Base-by-base conservation (phyloP, 2,888 invertebrate genomes). In the Rutpela maculata region DNA sequence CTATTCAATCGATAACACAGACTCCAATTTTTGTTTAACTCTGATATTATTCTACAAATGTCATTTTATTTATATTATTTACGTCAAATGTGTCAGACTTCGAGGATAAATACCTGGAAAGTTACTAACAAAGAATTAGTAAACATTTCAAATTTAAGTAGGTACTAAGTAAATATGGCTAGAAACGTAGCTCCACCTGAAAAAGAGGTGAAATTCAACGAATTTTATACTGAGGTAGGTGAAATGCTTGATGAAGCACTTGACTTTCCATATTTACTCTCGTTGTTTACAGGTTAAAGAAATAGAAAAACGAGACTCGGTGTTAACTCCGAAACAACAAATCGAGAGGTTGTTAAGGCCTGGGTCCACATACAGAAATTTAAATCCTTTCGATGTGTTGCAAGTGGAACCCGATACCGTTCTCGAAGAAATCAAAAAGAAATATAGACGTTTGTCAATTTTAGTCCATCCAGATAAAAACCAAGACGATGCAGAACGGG, bases 381-480 rank as follows among this genome's bases (percentile, higher is more conserved):
- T 99, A 82, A 99, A 99, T 90, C 99, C 99, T 0, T 97, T 95
- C 89, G 97, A 97, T 91, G 97, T 96, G 3, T 91, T 98, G 74
- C 97, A 97, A 91, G 93, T 97, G 69, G 99, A 99, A 86, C 97
- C 98, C 15, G 97, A 97, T 80, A 93, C 95, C 12, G 91, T 96
- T 19, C 89, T 99, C 74, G 98, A 98, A 84, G 97, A 98, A 88
- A 95, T 99, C 72, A 99, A 98, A 90, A 99, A 97, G 89, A 98
- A 98, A 90, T 99, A 99, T 90, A 93, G 98, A 63, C 78, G 85
- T 91, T 93, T 99, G 87, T 99, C 99, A 18, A 97, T 99, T 89
- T 92, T 99, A 86, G 98, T 99, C 50, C 99, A 99, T 94, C 99
- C 99, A 22, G 99, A 99, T 89, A 99, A 99, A 91, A 99, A 99